Evolutionary conservation across 2,888 invertebrate genomes (phyloP), one percentile per base, ranked within the genome.

Genomic region (Vanessa cardui): DNA sequence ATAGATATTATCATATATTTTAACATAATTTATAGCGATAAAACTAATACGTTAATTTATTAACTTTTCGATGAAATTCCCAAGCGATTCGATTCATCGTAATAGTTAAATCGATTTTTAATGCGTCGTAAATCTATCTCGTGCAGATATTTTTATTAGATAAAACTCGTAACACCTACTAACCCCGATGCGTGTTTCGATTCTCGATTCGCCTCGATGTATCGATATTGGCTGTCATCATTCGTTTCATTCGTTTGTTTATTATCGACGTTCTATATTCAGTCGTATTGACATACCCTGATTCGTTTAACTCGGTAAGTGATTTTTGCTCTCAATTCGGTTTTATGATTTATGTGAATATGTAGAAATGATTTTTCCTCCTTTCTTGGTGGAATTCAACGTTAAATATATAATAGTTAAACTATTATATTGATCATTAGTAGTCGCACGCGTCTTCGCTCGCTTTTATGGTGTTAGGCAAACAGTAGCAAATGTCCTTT

Each of bases 81-180:
- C 2, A 58, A 45, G n/a, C 33, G 21, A 68, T n/a, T 62, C 66
- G 72, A 70, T 68, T 66, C 66, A 68, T 64, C 64, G 64, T 52
- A 62, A 71, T 77, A 74, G 78, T 79, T 79, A 78, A 76, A 73
- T 72, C 54, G 67, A 64, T 78, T 78, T 83, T 78, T 73, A 83
- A 80, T 74, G 68, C 74, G 72, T 74, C 79, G 79, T 83, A 78
- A 82, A 83, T 78, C 74, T 76, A 65, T 80, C 82, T 74, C 78
- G 74, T 75, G 78, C 78, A 82, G 84, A 84, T 83, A 83, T 84
- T 84, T 85, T 85, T 81, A 80, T 79, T 79, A 74, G 72, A 67
- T 50, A 72, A 47, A 66, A 62, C 83, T 83, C 81, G 83, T 83
- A 83, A 73, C 71, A 76, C 80, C 81, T 74, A 81, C 78, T 87